These are phyloP conservation scores for Euclidia mi DNA, from an alignment of 2,888 invertebrate genomes.

Conservation along the genomic window DNA sequence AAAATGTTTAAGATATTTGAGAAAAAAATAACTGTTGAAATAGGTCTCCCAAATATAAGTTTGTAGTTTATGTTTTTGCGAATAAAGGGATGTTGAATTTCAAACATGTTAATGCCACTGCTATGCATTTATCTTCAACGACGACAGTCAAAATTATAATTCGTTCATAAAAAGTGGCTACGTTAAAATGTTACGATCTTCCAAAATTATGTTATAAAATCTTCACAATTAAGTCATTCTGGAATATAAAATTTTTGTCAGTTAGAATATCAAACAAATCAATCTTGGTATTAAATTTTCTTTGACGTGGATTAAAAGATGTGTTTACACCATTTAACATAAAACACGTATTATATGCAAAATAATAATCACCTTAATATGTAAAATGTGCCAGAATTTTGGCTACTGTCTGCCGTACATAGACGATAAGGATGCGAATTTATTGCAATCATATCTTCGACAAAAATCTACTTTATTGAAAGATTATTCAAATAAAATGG, in stretches of 20 bases:
- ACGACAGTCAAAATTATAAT: too few species aligned
- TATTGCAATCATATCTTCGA: conserved; percentile 35
- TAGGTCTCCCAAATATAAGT: too few species aligned
- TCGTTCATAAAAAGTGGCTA: too few species aligned
- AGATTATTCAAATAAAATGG: conserved; percentile 39
- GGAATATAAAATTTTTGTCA: background rate
- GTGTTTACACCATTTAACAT: conserved; percentile 7
- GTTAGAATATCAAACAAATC: background rate
- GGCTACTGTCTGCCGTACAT: conserved; percentile 39
- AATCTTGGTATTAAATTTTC: background rate
- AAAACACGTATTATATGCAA: conserved; percentile 8
- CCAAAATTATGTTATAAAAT: too few species aligned
- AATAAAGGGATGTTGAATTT: too few species aligned
- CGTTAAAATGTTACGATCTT: too few species aligned
- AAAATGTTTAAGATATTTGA: too few species aligned
- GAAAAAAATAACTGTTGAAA: too few species aligned
- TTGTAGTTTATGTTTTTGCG: too few species aligned
- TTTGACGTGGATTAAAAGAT: conserved; percentile 2
- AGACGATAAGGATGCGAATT: conserved; percentile 42
- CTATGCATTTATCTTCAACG: too few species aligned
- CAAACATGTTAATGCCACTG: too few species aligned
- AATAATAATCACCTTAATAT: conserved; percentile 14
- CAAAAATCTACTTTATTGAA: conserved; percentile 40
- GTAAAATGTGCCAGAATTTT: conserved; percentile 28
- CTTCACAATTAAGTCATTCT: too few species aligned